Evolutionary conservation across 2,113 vertebrate genomes (phyloP), one percentile per base, ranked within the genome.

Genomic region (Gopherus flavomarginatus): DNA sequence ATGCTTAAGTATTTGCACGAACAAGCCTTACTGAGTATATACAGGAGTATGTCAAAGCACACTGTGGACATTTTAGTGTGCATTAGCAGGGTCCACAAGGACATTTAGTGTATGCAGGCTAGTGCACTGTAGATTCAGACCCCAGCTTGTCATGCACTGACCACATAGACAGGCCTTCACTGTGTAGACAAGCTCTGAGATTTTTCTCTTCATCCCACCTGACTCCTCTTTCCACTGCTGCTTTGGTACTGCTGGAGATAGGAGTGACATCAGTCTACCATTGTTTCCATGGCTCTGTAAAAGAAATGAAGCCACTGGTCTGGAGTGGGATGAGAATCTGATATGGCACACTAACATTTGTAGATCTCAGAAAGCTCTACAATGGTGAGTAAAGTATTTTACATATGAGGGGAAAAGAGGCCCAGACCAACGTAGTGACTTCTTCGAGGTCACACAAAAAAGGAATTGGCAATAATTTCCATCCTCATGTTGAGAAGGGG

Each of bases 261-360:
- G 38, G 29, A 85, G 11, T 72, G 38, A 26, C 50, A 5, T 22
- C 44, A 52, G 1, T 0, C 21, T 38, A 59, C 4, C 0, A 1
- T 16, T 69, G 3, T 21, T 4, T 72, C 24, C 80, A 11, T 5
- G 69, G 42, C 11, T 44, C 38, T 26, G 10, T 44, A 69, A n/a
- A 6, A 77, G 75, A 77, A 44, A 44, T 77, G 22, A 77, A 44
- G 75, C 11, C 75, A 47, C 42, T 77, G 75, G 11, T 21, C 54
- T 72, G n/a, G 8, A 50, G 11, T 53, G 26, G n/a, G 11, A 11
- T 7, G 59, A 22, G 8, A 62, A 16, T 56, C 87, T 44, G 10
- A 1, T 53, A 5, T 50, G 56, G n/a, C 38, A 65, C 83, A 54
- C 44, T 77, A 44, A 77, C 38, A 44, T 77, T 26, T 77, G 11